Conservation (phyloP, 2,797 vertebrate species). For the Manis crassicaudata region DNA sequence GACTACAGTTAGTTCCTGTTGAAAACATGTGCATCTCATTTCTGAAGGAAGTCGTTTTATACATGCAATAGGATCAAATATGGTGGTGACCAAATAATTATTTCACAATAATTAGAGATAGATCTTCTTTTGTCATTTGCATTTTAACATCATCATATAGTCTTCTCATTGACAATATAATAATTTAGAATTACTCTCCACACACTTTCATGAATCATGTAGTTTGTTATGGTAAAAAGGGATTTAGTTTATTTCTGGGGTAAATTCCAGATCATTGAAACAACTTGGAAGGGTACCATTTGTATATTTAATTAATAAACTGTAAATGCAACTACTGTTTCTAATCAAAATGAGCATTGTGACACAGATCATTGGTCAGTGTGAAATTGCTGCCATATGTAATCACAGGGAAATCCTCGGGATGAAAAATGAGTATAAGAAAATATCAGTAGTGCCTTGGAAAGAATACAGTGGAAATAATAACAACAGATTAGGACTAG, state of each 20-base stretch:
- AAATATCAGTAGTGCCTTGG: not conserved
- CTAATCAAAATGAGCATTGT: not conserved
- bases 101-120: slow-evolving; percentile 45
- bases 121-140: not conserved
- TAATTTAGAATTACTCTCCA: slow-evolving; percentile 58
- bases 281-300: slow-evolving; percentile 45
- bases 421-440: slow-evolving; percentile 26
- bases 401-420: not conserved
- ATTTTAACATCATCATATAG: slow-evolving; percentile 28
- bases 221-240: slow-evolving; percentile 35
- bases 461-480: not conserved
- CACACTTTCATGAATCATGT: slow-evolving; percentile 54
- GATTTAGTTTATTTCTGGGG: slow-evolving; percentile 71
- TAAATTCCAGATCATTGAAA: slow-evolving; percentile 69
- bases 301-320: slow-evolving; percentile 63
- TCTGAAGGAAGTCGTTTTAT: not conserved
- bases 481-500: not conserved
- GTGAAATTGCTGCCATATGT: not conserved
- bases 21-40: not conserved
- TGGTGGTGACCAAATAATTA: slow-evolving; percentile 37
- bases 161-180: slow-evolving; percentile 18
- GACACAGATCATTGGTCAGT: not conserved
- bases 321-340: slow-evolving; percentile 44
- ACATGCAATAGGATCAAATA: not conserved
- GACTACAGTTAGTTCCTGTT: not conserved